Evolutionary conservation across 2,888 invertebrate genomes (phyloP), one percentile per base, ranked within the genome.

Genomic region (Troilus luridus): DNA sequence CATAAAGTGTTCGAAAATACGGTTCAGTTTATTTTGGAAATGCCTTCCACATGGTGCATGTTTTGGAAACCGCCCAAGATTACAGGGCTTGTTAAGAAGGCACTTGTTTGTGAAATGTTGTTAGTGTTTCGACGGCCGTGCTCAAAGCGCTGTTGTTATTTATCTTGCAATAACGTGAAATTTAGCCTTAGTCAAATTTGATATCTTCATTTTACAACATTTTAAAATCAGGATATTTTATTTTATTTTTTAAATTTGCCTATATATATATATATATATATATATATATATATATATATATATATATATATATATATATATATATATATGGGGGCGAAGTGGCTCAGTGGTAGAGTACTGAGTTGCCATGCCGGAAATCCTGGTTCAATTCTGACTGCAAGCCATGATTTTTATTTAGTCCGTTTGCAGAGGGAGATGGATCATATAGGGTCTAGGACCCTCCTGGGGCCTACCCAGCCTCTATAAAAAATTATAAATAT

Each of bases 1-100:
- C 41, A 77, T 77, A 77, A 77, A 77, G 27, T 41, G 41, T 77
- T 77, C 27, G 41, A 77, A 77, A 41, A 77, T 77, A 77, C 27
- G 14, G 41, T 17, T 27, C n/a, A 41, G 41, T 77, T 77, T 77
- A 19, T 77, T 77, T 77, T 77, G 72, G 8, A 77, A 27, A 77
- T 77, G 72, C 14, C 72, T 27, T 27, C 27, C 72, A 17, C 72
- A 27, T 19, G 72, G 27, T 77, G 72, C 72, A 77, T 77, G 72
- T 77, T 77, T 77, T 77, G 72, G 72, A 27, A 77, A 0, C 17
- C 24, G 27, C 41, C 72, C 72, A 77, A 77, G 41, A 77, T 17
- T 77, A 41, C 72, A 77, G 41, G 41, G 67, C 24, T 19, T 27
- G 72, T 41, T 41, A 41, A 77, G 72, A 19, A 41, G 17, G 19